Evolutionary conservation across 2,888 invertebrate genomes (phyloP).

Genomic region (Eudemis profundana): DNA sequence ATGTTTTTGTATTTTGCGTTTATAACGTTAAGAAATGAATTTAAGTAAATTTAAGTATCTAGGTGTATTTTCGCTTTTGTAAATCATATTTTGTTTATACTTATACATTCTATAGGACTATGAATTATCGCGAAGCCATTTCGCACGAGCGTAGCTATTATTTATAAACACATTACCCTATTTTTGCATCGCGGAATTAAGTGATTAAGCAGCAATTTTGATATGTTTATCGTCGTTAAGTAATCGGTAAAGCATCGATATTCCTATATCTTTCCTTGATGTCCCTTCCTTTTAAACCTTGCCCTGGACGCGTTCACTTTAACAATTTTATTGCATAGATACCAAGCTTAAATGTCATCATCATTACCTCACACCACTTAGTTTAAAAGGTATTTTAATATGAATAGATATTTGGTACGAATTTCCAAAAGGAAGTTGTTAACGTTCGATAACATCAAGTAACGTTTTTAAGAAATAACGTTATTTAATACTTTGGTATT

Average conservation of each 20-base stretch:
- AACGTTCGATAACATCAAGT: no score
- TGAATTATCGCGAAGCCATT: slow-evolving; percentile 1
- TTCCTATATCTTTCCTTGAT: slow-evolving; percentile 37
- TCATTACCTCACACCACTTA: slow-evolving; percentile 77
- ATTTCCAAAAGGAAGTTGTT: slow-evolving; percentile 15
- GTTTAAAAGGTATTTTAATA: slow-evolving; percentile 58
- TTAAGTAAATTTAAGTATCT: slow-evolving; percentile 46
- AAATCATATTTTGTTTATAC: slow-evolving; percentile 27
- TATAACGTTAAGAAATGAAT: slow-evolving; percentile 55
- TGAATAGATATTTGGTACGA: slow-evolving; percentile 22
- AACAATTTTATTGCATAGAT: slow-evolving; percentile 59
- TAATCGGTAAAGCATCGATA: slow-evolving; percentile 1
- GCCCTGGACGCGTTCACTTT: slow-evolving; percentile 56
- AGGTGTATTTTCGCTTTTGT: slow-evolving; percentile 16
- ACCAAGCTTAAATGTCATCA: slow-evolving; percentile 68
- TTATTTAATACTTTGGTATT: not conserved
- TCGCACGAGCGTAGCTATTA: slow-evolving; percentile 19
- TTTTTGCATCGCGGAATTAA: slow-evolving; percentile 5
- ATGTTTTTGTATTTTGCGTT: slow-evolving; percentile 62
- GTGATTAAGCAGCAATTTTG: slow-evolving; percentile 11
- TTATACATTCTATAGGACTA: slow-evolving; percentile 24
- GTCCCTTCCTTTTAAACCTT: slow-evolving; percentile 43
- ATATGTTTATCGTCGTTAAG: slow-evolving; percentile 6
- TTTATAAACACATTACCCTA: slow-evolving; percentile 1
- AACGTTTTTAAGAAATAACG: not conserved